phyloP scores from a whole-genome alignment of 2,797 vertebrate species.

The Tragopan temminckii region DNA sequence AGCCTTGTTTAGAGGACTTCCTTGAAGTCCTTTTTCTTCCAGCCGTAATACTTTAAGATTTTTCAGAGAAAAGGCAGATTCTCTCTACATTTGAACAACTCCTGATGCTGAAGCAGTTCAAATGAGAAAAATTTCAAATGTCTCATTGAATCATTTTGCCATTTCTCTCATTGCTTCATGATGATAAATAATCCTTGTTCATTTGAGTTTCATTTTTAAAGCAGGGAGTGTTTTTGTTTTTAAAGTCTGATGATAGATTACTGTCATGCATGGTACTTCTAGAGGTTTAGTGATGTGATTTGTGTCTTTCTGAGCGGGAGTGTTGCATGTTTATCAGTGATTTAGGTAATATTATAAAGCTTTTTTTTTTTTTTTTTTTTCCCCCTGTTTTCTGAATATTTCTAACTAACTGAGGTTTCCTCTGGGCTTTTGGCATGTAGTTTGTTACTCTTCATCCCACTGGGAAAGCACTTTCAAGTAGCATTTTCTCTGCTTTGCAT shows the following conservation, averaged over 20 bases:
- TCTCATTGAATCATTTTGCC: constrained; percentile 43
- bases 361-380: neutral
- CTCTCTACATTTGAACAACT: constrained; percentile 49
- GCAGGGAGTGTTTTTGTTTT: neutral
- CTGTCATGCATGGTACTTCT: neutral
- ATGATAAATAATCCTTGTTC: constrained; percentile 35
- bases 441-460: neutral
- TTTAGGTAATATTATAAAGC: neutral
- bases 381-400: neutral
- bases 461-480: neutral
- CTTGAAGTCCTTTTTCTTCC: constrained; percentile 46
- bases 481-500: neutral
- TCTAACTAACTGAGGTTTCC: neutral
- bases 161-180: constrained; percentile 52
- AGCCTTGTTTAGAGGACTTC: neutral
- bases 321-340: neutral
- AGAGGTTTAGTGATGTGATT: constrained; percentile 33
- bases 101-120: constrained; percentile 61
- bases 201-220: constrained; percentile 59
- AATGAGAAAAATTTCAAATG: constrained; percentile 67
- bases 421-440: neutral
- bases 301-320: neutral
- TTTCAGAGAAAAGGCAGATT: constrained; percentile 52
- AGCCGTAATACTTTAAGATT: constrained; percentile 51
- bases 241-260: constrained; percentile 33